Percentiles rank a stretch among this genome's conserved stretches.
phyloP scores from a whole-genome alignment of 2,888 invertebrate species.

The Hyposoter dolosus region DNA sequence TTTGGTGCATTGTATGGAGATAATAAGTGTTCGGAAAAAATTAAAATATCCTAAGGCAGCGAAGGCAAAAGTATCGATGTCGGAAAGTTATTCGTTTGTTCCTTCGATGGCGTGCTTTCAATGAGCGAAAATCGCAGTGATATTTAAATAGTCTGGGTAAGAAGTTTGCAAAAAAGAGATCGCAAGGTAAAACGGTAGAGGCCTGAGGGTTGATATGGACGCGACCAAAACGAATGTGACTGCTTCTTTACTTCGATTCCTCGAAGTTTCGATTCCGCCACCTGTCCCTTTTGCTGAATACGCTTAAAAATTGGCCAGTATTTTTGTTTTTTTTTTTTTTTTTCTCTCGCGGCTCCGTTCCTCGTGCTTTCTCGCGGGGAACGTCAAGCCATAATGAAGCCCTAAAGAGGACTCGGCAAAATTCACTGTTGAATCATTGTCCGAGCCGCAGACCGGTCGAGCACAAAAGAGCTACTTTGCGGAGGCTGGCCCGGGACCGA shows the following conservation, averaged over 20 bases:
- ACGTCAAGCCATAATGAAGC: constrained; percentile 61
- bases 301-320: constrained; percentile 22
- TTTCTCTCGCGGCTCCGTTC: constrained; percentile 26
- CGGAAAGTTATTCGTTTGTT: constrained; percentile 1
- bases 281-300: constrained; percentile 48
- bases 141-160: constrained; percentile 50
- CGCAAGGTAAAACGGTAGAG: constrained; percentile 2
- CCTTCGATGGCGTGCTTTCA: constrained; percentile 51
- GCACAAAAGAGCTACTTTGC: constrained; percentile 50
- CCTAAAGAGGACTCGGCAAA: constrained; percentile 63
- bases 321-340: neutral
- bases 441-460: constrained; percentile 27
- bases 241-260: constrained; percentile 38
- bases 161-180: neutral
- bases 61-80: neutral
- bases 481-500: constrained; percentile 29
- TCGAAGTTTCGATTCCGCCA: constrained; percentile 51
- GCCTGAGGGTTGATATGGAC: constrained; percentile 23
- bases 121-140: constrained; percentile 48
- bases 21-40: constrained; percentile 41
- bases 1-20: constrained; percentile 10
- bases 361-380: neutral
- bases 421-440: constrained; percentile 44
- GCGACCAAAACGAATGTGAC: constrained; percentile 38
- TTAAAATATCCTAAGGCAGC: constrained; percentile 35